Evolutionary conservation across 1,140 invertebrate species (phyloP).

Genomic region (Nephila pilipes): DNA sequence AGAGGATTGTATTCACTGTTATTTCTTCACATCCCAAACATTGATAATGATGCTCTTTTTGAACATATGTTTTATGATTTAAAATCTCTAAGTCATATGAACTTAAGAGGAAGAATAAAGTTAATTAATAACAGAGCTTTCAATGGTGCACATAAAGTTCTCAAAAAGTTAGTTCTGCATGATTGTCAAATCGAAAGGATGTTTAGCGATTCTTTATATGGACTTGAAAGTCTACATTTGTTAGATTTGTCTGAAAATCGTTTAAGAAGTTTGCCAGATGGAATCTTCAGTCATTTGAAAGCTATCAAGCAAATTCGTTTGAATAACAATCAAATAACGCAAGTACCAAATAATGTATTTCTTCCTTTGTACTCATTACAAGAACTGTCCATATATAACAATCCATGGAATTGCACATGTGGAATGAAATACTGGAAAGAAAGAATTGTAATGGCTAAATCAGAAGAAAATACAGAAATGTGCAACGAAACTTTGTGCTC

Average conservation of each 20-base stretch:
- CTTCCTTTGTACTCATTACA: constrained; percentile 81
- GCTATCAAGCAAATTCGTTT: constrained; percentile 85
- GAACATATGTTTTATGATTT: constrained; percentile 85
- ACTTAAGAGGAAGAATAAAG: constrained; percentile 84
- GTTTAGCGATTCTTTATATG: constrained; percentile 87
- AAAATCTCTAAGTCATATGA: constrained; percentile 83
- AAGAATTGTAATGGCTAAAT: constrained; percentile 80
- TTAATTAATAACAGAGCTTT: constrained; percentile 87
- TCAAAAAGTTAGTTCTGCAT: constrained; percentile 85
- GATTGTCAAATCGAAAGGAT: constrained; percentile 85
- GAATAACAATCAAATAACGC: constrained; percentile 84
- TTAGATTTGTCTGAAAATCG: constrained; percentile 86
- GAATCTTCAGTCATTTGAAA: constrained; percentile 85
- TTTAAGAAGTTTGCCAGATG: constrained; percentile 84
- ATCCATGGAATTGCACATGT: constrained; percentile 88
- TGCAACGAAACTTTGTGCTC: not conserved
- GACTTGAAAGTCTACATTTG: constrained; percentile 83
- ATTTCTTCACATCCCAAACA: constrained; percentile 84
- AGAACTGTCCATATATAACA: constrained; percentile 84
- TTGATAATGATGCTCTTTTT: constrained; percentile 84
- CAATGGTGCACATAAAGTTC: constrained; percentile 82
- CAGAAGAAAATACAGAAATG: constrained; percentile 77
- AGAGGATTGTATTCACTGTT: constrained; percentile 84
- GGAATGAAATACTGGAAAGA: constrained; percentile 85
- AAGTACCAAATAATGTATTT: constrained; percentile 84